Evolutionary conservation across 2,888 invertebrate species (phyloP).

Genomic region (Trachelus iudaicus): DNA sequence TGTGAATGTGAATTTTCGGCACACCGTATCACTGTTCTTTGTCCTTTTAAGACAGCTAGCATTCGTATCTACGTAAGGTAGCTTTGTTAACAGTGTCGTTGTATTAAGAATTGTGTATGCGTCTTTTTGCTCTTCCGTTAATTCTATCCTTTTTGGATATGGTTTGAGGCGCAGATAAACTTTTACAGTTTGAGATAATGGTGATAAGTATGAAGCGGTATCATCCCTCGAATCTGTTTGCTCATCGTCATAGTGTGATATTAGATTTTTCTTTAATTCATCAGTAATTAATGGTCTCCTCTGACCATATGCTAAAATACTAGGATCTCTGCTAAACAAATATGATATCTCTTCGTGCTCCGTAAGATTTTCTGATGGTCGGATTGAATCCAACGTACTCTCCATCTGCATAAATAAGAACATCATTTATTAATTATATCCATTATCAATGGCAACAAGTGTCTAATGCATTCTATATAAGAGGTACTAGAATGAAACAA

Average conservation of each 20-base stretch:
- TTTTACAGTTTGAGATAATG: slow-evolving; percentile 60
- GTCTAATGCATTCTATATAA: no score
- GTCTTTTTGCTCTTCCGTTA: slow-evolving; percentile 53
- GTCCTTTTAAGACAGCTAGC: slow-evolving; percentile 42
- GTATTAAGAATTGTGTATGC: slow-evolving; percentile 66
- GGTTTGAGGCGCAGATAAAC: slow-evolving; percentile 72
- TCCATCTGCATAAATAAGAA: slow-evolving; percentile 38
- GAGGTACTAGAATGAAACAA: no score
- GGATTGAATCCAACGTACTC: slow-evolving; percentile 42
- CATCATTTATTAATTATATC: no score
- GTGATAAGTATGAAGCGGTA: neutral
- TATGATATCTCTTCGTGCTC: slow-evolving; percentile 50
- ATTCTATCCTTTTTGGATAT: slow-evolving; percentile 53
- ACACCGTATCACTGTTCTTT: slow-evolving; percentile 42
- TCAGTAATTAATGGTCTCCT: slow-evolving; percentile 35
- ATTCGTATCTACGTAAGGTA: slow-evolving; percentile 60
- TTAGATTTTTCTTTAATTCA: slow-evolving; percentile 48
- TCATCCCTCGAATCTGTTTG: slow-evolving; percentile 22
- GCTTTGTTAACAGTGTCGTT: slow-evolving; percentile 65
- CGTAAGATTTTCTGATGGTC: slow-evolving; percentile 24
- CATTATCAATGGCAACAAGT: no score
- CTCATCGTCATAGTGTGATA: slow-evolving; percentile 47
- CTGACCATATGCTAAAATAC: slow-evolving; percentile 56
- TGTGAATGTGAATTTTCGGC: slow-evolving; percentile 55
- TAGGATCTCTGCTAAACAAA: slow-evolving; percentile 57